Percentiles rank a stretch among this genome's conserved stretches.
Evolutionary conservation across 2,797 vertebrate species (phyloP).

Genomic region (Erethizon dorsatum): DNA sequence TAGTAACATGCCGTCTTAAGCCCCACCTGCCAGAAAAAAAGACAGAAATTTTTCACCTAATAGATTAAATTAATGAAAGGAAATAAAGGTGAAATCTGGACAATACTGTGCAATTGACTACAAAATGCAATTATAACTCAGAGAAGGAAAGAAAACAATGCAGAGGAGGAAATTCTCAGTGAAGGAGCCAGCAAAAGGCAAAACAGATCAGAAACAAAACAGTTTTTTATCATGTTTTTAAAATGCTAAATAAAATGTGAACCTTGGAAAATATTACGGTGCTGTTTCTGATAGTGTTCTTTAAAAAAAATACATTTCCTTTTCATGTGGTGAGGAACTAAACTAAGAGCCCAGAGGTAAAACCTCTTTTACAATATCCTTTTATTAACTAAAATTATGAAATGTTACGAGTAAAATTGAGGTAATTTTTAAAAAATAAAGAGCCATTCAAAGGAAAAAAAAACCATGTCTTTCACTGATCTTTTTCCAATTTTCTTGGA

Average conservation of each 20-base stretch:
- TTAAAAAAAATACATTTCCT: background rate
- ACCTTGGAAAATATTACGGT: background rate
- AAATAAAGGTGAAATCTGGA: conserved; percentile 33
- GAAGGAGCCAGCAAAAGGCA: background rate
- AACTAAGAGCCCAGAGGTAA: background rate
- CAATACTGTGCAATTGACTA: background rate
- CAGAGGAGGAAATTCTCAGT: background rate
- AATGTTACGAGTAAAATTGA: conserved; percentile 1
- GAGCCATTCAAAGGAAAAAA: background rate
- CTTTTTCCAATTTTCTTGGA: background rate
- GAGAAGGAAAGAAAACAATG: conserved; percentile 28
- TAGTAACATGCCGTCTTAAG: background rate
- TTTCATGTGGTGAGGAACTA: conserved; percentile 12
- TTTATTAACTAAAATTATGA: background rate
- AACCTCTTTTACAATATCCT: background rate
- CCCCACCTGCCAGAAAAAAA: no score
- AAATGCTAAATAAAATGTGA: background rate
- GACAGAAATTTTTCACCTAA: background rate
- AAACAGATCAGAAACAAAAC: background rate
- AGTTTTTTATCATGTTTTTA: background rate
- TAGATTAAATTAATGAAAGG: conserved; percentile 45
- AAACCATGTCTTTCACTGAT: background rate
- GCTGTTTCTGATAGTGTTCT: background rate
- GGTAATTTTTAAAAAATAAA: background rate
- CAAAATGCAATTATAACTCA: background rate